phyloP scores from a whole-genome alignment of 2,888 invertebrate genomes.

The Cheiracanthium punctorium region DNA sequence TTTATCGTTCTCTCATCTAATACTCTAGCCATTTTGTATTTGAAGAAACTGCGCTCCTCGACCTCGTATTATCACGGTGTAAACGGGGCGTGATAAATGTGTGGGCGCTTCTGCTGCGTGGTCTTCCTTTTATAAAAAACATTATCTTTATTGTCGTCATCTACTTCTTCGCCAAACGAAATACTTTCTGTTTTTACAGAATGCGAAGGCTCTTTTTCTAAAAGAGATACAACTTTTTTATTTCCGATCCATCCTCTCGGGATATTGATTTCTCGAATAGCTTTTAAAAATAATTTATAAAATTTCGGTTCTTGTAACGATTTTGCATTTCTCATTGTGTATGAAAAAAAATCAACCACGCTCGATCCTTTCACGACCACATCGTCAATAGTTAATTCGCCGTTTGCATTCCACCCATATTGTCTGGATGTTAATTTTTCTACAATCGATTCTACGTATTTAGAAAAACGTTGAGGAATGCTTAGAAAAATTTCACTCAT shows the following conservation, averaged over 20 bases:
- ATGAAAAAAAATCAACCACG: constrained; percentile 24
- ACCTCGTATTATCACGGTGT: no score
- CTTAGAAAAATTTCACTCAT: constrained; percentile 7
- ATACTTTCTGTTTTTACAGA: no score
- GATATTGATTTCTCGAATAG: constrained; percentile 23
- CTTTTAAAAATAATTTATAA: constrained; percentile 24
- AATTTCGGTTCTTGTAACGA: background rate
- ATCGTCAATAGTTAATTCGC: background rate
- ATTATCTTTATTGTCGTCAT: no score
- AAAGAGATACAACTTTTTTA: background rate
- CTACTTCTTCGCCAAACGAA: no score
- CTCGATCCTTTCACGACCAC: background rate
- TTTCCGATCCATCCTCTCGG: constrained; percentile 2
- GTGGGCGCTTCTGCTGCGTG: no score
- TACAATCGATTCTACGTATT: constrained; percentile 7
- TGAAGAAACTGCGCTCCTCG: no score
- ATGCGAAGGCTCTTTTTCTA: no score
- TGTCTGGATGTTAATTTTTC: constrained; percentile 23
- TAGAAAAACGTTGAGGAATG: background rate
- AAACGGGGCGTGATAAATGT: no score
- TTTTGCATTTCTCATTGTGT: constrained; percentile 29
- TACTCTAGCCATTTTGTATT: no score
- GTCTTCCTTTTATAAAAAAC: no score
- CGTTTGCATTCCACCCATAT: constrained; percentile 20
- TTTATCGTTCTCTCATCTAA: no score